These are phyloP conservation scores for Eciton burchellii DNA, from an alignment of 1,140 invertebrate genomes.

Conservation along the genomic window DNA sequence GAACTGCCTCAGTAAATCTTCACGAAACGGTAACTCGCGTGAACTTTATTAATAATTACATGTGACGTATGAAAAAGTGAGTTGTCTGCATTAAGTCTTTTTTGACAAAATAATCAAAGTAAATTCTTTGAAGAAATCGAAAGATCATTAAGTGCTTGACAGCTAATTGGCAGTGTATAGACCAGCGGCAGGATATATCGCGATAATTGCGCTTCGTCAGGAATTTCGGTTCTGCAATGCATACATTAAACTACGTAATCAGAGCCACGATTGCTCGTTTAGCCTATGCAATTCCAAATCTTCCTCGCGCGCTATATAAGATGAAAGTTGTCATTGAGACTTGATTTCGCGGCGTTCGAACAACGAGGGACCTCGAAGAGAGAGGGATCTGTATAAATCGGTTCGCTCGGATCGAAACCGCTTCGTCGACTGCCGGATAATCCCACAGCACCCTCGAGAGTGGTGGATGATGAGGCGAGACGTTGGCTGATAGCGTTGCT, in stretches of 20 bases:
- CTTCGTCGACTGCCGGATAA: conserved; percentile 76
- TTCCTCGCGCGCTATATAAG: conserved; percentile 72
- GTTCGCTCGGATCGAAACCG: conserved; percentile 93
- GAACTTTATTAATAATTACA: neutral
- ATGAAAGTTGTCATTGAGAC: conserved; percentile 79
- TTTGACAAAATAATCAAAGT: neutral
- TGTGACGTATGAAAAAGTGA: conserved; percentile 16
- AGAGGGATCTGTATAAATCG: conserved; percentile 96
- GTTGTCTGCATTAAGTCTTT: conserved; percentile 19
- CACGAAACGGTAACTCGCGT: neutral
- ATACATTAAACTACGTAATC: conserved; percentile 62
- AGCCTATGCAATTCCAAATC: conserved; percentile 10
- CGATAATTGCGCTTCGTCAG: neutral
- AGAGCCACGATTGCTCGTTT: conserved; percentile 30
- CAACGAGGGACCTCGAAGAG: conserved; percentile 92
- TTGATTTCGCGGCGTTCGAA: conserved; percentile 85
- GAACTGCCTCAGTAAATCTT: conserved; percentile 5
- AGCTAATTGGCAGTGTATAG: conserved; percentile 41
- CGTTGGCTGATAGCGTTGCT: conserved; percentile 78
- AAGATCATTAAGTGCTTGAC: conserved; percentile 6
- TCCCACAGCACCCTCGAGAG: conserved; percentile 79
- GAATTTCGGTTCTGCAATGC: conserved; percentile 14
- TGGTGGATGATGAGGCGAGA: conserved; percentile 71
- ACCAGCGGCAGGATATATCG: conserved; percentile 38
- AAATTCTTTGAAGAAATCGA: conserved; percentile 4